These are phyloP conservation scores for Drosophila hamatofila DNA, from an alignment of 2,888 invertebrate species.

Conservation along the genomic window DNA sequence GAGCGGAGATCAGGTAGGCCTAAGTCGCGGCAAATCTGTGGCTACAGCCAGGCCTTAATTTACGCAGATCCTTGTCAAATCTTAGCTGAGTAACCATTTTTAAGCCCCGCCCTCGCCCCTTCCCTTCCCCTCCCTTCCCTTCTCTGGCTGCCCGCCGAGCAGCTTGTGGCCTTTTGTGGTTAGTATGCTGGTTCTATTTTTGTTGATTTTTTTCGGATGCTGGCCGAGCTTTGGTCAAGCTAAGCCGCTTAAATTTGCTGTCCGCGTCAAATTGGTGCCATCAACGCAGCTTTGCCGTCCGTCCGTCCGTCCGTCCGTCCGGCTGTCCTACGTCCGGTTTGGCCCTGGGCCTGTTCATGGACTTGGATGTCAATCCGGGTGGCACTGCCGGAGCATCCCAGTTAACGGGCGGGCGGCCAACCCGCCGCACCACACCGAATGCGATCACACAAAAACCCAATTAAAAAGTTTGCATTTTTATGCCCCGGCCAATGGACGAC, in stretches of 20 bases:
- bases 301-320: not conserved
- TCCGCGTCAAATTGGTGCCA: conserved; percentile 74
- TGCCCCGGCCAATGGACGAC: conserved; percentile 57
- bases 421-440: conserved; percentile 32
- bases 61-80: conserved; percentile 53
- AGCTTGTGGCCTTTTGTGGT: conserved; percentile 32
- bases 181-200: not conserved
- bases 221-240: conserved; percentile 66
- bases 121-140: too few relatives aligned
- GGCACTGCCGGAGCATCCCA: conserved; percentile 29
- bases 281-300: conserved; percentile 69
- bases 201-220: conserved; percentile 22
- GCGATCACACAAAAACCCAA: conserved; percentile 78
- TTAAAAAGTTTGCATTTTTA: conserved; percentile 81
- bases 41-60: conserved; percentile 28
- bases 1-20: conserved; percentile 19
- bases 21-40: conserved; percentile 1
- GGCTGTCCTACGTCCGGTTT: too few relatives aligned
- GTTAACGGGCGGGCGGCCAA: conserved; percentile 6
- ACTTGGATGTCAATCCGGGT: conserved; percentile 51
- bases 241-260: conserved; percentile 76
- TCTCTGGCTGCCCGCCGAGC: not conserved
- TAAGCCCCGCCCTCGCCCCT: not conserved
- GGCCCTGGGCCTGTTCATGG: conserved; percentile 14
- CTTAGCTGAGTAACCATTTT: conserved; percentile 43